Percentiles rank a stretch among this genome's conserved stretches.
phyloP scores from a whole-genome alignment of 2,113 vertebrate species.

The Leucosticte australis region DNA sequence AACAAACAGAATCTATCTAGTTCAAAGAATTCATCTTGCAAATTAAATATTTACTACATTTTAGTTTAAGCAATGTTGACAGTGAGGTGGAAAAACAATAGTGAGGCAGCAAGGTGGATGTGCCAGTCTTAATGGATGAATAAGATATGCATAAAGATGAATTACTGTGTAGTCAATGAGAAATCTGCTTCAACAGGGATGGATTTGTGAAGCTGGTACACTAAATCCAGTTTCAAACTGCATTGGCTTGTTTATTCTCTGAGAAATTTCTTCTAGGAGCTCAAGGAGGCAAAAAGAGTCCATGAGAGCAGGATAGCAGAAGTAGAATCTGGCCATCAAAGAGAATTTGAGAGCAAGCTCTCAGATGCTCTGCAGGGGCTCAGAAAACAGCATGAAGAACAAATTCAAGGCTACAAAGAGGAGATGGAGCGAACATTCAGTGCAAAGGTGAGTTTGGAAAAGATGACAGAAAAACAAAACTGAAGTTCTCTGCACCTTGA shows the following conservation, averaged over 20 bases:
- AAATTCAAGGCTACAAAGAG: slow-evolving; percentile 82
- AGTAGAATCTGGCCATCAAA: slow-evolving; percentile 69
- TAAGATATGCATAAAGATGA: not conserved
- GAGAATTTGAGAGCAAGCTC: slow-evolving; percentile 79
- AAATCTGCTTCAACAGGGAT: not conserved
- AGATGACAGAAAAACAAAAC: not conserved
- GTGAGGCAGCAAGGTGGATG: not conserved
- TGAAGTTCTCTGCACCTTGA: not conserved
- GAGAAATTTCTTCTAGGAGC: slow-evolving; percentile 65
- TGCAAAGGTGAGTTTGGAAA: slow-evolving; percentile 72
- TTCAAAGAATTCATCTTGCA: not conserved
- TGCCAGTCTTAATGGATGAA: not conserved
- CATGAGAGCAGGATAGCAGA: slow-evolving; percentile 77
- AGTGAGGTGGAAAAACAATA: not conserved
- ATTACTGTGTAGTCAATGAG: not conserved
- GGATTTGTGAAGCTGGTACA: not conserved
- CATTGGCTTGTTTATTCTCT: not conserved
- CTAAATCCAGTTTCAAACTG: not conserved
- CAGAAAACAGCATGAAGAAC: slow-evolving; percentile 74
- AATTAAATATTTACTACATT: not conserved
- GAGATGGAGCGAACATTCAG: slow-evolving; percentile 77
- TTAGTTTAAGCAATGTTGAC: not conserved
- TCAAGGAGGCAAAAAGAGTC: slow-evolving; percentile 68
- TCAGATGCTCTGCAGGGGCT: slow-evolving; percentile 74
- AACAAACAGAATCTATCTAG: not conserved